Percentiles rank a stretch among this genome's conserved stretches.
Evolutionary conservation across 2,888 invertebrate genomes (phyloP).

Genomic region (Drosophila anomalata): DNA sequence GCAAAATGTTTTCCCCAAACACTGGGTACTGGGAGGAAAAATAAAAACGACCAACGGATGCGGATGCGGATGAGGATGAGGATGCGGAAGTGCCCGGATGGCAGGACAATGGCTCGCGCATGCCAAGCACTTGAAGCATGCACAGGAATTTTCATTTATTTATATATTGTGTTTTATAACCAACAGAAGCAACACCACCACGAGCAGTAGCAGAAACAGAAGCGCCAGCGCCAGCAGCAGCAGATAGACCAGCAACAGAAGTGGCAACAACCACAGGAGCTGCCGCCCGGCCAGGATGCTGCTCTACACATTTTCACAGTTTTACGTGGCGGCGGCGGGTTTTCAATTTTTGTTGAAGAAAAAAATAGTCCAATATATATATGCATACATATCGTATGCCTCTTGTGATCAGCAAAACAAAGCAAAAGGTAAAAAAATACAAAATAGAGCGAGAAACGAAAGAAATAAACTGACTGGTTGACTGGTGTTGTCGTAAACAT

Average conservation of each 20-base stretch:
- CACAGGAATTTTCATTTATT: constrained; percentile 80
- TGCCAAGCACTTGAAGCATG: constrained; percentile 78
- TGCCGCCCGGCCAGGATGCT: constrained; percentile 19
- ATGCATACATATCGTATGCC: constrained; percentile 25
- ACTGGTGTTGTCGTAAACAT: constrained; percentile 74
- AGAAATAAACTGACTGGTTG: constrained; percentile 70
- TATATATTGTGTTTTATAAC: constrained; percentile 79
- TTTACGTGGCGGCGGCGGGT: constrained; percentile 65
- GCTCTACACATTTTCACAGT: constrained; percentile 62
- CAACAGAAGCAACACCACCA: constrained; percentile 36
- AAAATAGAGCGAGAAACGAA: constrained; percentile 59
- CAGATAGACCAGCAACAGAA: background rate
- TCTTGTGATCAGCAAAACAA: constrained; percentile 37
- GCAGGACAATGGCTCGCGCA: constrained; percentile 77
- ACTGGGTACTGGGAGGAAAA: constrained; percentile 12
- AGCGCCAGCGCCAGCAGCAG: constrained; percentile 23
- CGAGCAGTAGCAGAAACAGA: background rate
- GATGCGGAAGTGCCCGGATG: constrained; percentile 66
- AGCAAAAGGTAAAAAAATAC: constrained; percentile 47
- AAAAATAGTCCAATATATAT: constrained; percentile 57
- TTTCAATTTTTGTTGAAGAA: constrained; percentile 74
- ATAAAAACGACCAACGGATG: constrained; percentile 55
- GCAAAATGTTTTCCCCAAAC: constrained; percentile 69
- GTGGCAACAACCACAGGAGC: constrained; percentile 9
- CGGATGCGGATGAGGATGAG: constrained; percentile 42